Evolutionary conservation across 2,797 vertebrate genomes (phyloP), one percentile per base, ranked within the genome.

Genomic region (Picus viridis): DNA sequence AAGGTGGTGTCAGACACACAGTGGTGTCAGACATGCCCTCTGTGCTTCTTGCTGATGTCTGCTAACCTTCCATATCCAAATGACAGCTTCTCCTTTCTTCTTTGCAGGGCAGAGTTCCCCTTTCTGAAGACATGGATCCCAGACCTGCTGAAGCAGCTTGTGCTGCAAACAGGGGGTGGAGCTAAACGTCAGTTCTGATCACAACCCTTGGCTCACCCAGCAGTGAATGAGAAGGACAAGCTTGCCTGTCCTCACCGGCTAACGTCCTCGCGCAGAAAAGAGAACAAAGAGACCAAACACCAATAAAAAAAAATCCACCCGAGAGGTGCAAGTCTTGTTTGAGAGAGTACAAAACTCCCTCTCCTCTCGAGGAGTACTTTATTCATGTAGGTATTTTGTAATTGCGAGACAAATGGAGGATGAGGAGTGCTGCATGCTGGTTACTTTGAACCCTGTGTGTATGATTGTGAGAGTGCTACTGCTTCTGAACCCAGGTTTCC

Each of bases 171-270:
- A 57, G 45, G 62, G 15, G 15, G 41, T 80, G 80, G 76, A 79
- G 17, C 22, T 34, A 11, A 81, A 82, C 23, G 12, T 6, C 61
- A 22, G 2, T 53, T 72, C 81, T 24, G 56, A 81, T 12, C 74
- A 81, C 90, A 94, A 56, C 7, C 74, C 77, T 63, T 96, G 89
- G 86, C 53, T 93, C 8, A 9, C 29, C 16, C 71, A 58, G 9
- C 78, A 84, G 14, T 86, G 69, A 88, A 12, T 8, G 81, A 30
- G 49, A 43, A 69, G 41, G 61, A 59, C 24, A 27, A 53, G 26
- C 24, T 53, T 53, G 51, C 19, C 22, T 49, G 47, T 27, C 23
- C 51, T 53, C 24, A 53, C 51, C 3, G 51, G 12, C 51, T 53
- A 8, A 53, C 11, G 26, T 53, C 24, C 51, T 53, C 51, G 27